A percentile compares a stretch with the other conserved stretches of the same genome.
Evolutionary conservation across 2,113 vertebrate species (phyloP).

Genomic region (Pantherophis guttatus): DNA sequence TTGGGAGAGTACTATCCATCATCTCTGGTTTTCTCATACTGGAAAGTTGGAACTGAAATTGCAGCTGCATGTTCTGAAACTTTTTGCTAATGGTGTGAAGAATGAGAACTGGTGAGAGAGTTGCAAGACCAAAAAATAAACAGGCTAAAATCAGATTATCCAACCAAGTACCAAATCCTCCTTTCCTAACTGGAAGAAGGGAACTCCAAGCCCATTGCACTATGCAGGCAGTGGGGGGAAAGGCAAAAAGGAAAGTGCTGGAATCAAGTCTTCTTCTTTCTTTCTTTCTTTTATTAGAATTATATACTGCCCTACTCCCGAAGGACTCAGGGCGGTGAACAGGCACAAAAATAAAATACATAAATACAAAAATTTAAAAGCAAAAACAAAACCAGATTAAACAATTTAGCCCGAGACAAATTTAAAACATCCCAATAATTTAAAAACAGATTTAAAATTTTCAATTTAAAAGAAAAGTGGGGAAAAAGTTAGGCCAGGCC

Average conservation of each 20-base stretch:
- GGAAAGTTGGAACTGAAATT: not conserved
- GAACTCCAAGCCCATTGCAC: not conserved
- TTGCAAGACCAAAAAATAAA: not conserved
- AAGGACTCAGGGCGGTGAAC: too few relatives aligned
- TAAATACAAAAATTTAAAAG: too few relatives aligned
- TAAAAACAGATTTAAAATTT: too few relatives aligned
- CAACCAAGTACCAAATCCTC: too few relatives aligned
- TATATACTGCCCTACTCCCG: too few relatives aligned
- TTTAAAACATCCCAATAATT: too few relatives aligned
- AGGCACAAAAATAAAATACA: too few relatives aligned
- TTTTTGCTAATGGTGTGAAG: not conserved
- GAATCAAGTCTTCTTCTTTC: not conserved
- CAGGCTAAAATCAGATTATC: not conserved
- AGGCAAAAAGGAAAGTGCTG: not conserved
- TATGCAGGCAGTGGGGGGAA: not conserved
- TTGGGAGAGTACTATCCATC: not conserved
- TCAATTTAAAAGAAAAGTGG: too few relatives aligned
- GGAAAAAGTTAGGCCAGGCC: too few relatives aligned
- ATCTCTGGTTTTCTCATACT: not conserved
- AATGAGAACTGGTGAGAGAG: not conserved
- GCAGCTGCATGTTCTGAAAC: not conserved
- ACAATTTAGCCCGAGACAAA: too few relatives aligned
- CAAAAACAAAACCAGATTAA: too few relatives aligned
- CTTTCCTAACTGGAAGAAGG: not conserved
- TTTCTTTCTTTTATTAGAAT: too few relatives aligned